Evolutionary conservation across 2,113 vertebrate species (phyloP).

Genomic region (Epinephelus lanceolatus): DNA sequence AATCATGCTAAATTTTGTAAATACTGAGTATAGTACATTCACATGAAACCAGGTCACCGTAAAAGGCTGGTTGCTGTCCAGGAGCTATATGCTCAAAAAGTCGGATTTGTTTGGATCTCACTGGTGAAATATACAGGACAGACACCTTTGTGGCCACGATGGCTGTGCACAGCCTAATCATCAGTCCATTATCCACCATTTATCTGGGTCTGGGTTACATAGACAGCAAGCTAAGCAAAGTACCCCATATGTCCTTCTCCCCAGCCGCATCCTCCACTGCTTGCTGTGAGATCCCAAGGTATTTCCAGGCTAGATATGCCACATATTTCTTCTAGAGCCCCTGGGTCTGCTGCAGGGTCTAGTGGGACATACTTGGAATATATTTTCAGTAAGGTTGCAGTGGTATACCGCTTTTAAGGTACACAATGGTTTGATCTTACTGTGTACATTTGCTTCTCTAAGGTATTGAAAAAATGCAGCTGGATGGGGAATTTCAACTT

Average conservation of each 20-base stretch:
- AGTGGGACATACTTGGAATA: conserved; percentile 9
- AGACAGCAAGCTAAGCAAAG: background rate
- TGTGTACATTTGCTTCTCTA: too few relatives aligned
- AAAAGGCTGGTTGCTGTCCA: conserved; percentile 1
- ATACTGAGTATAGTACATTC: background rate
- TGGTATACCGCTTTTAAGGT: too few relatives aligned
- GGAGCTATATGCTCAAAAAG: conserved; percentile 9
- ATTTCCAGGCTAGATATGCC: background rate
- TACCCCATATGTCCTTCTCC: background rate
- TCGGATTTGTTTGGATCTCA: conserved; percentile 20
- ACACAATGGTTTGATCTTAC: too few relatives aligned
- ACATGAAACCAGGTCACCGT: background rate
- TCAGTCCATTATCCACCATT: conserved; percentile 20
- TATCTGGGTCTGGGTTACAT: background rate
- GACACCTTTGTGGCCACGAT: background rate
- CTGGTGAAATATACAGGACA: background rate
- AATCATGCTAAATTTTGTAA: background rate
- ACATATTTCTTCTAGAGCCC: background rate
- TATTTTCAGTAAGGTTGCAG: too few relatives aligned
- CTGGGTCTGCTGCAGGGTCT: background rate
- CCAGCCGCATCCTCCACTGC: background rate
- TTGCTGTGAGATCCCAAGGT: background rate
- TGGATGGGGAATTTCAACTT: too few relatives aligned
- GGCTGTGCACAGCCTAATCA: background rate
- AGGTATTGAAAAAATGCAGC: too few relatives aligned